These are phyloP conservation scores for Hippocampus barbouri DNA, from an alignment of 2,113 vertebrate genomes.

Conservation along the genomic window DNA sequence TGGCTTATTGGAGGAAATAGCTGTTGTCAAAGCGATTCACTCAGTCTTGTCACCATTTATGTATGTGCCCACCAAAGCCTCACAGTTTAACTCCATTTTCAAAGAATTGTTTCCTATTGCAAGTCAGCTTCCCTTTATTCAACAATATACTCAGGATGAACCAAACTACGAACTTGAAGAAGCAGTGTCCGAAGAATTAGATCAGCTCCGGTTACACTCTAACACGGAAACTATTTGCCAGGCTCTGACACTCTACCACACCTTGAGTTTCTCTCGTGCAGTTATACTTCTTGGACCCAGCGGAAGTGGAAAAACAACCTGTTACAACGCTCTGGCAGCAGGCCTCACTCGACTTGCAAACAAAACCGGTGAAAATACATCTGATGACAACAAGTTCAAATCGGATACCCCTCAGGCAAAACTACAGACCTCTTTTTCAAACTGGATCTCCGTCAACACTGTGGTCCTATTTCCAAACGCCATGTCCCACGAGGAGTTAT, in stretches of 20 bases:
- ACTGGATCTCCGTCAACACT: slow-evolving; percentile 62
- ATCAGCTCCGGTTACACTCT: slow-evolving; percentile 51
- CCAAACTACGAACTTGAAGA: slow-evolving; percentile 41
- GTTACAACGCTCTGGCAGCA: slow-evolving; percentile 71
- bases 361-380: slow-evolving; percentile 8
- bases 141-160: slow-evolving; percentile 42
- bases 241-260: slow-evolving; percentile 71
- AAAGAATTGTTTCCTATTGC: slow-evolving; percentile 69
- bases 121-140: slow-evolving; percentile 32
- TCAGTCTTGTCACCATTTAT: slow-evolving; percentile 50
- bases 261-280: slow-evolving; percentile 57
- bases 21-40: slow-evolving; percentile 70
- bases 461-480: slow-evolving; percentile 76
- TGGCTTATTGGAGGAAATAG: slow-evolving; percentile 67
- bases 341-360: slow-evolving; percentile 68
- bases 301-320: slow-evolving; percentile 81
- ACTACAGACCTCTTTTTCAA: slow-evolving; percentile 10
- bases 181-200: slow-evolving; percentile 66
- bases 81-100: slow-evolving; percentile 64
- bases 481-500: slow-evolving; percentile 73
- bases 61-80: slow-evolving; percentile 40
- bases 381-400: not conserved
- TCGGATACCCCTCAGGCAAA: slow-evolving; percentile 6
- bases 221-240: slow-evolving; percentile 50
- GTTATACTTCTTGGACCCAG: slow-evolving; percentile 77